A percentile compares a stretch with the other conserved stretches of the same genome.
Conservation (phyloP, 2,888 invertebrate genomes). For the Merodon equestris region DNA sequence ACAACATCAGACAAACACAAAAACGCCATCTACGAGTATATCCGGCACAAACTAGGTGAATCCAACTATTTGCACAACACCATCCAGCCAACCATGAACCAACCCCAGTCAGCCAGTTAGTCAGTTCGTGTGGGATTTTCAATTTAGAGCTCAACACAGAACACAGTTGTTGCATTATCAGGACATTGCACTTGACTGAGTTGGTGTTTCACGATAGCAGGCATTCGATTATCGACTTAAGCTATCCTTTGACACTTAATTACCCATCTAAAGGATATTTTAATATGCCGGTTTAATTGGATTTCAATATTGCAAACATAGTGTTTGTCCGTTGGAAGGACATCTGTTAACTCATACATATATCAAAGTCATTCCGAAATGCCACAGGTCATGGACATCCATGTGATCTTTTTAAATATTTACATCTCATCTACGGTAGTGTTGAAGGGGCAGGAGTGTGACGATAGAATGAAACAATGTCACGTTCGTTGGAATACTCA, state of each 20-base stretch:
- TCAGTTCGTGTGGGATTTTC: too few species aligned
- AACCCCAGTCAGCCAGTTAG: too few species aligned
- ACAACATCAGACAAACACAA: too few species aligned
- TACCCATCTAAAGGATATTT: neutral
- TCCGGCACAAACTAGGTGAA: too few species aligned
- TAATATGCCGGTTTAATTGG: slow-evolving; percentile 16
- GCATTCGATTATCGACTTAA: neutral
- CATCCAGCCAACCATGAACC: too few species aligned
- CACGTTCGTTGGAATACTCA: too few species aligned
- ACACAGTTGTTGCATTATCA: neutral
- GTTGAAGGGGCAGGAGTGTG: neutral
- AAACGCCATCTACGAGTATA: too few species aligned
- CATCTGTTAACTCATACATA: neutral
- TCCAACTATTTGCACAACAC: too few species aligned
- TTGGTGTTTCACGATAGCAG: neutral
- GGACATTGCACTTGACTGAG: neutral
- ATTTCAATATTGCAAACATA: slow-evolving; percentile 13
- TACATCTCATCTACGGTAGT: too few species aligned
- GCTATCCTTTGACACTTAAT: neutral
- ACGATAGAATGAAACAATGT: neutral
- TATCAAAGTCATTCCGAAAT: neutral
- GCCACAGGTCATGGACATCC: neutral
- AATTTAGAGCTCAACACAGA: too few species aligned
- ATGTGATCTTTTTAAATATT: too few species aligned
- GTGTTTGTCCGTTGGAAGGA: neutral